Conservation (phyloP, 2,797 vertebrate species). For the Sphenopsis melanotis region DNA sequence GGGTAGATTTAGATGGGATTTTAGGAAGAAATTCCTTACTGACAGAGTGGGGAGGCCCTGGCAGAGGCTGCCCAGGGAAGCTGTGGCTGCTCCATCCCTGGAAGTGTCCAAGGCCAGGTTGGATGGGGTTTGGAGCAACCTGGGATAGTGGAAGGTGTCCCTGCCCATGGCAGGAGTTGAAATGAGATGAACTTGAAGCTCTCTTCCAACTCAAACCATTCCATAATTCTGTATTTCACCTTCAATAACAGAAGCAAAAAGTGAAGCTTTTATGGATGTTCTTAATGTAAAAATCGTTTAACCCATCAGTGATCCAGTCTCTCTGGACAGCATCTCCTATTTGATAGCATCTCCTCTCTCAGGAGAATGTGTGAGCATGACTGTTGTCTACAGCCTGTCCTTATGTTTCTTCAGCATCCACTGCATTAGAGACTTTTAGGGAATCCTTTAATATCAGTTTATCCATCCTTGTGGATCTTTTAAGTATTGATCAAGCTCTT, state of each 20-base stretch:
- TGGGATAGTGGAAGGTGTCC: not conserved
- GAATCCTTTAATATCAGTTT: not conserved
- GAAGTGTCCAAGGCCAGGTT: accelerated
- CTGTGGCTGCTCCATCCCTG: not conserved
- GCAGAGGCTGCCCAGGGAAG: not conserved
- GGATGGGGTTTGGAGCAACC: not conserved
- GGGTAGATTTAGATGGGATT: not conserved
- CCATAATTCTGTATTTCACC: not conserved
- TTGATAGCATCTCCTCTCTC: not conserved
- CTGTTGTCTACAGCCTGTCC: not conserved
- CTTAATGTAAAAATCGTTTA: not conserved
- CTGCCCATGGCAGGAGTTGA: accelerated
- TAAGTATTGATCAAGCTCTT: not conserved
- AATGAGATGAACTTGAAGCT: not conserved
- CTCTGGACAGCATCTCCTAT: not conserved
- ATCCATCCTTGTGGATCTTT: not conserved
- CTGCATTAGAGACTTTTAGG: not conserved
- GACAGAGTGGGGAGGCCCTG: not conserved
- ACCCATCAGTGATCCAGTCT: not conserved
- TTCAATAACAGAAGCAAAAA: not conserved
- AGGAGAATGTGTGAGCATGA: not conserved
- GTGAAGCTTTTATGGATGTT: not conserved
- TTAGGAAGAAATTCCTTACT: not conserved
- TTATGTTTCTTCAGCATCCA: not conserved
- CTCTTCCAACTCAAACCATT: not conserved